These are phyloP conservation scores for Eremophila alpestris DNA, from an alignment of 2,797 vertebrate species.

Conservation along the genomic window DNA sequence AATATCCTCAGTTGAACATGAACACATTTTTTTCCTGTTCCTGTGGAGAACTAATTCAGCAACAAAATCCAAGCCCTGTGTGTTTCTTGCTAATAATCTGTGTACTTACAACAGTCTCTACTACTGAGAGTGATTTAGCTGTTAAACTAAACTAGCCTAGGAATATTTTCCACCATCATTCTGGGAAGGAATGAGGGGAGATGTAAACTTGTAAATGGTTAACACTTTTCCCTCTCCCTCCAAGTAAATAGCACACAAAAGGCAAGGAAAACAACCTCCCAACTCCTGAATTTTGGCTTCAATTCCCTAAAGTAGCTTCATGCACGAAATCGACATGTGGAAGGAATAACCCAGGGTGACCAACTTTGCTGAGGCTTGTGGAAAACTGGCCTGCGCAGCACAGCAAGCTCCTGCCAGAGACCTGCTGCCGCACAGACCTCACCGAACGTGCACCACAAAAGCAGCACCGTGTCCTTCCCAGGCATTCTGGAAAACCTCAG, in stretches of 20 bases:
- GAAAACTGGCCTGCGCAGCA: constrained; percentile 7
- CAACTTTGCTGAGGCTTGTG: constrained; percentile 22
- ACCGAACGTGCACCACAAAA: neutral
- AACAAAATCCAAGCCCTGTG: neutral
- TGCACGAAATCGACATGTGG: neutral
- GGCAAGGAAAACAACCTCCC: neutral
- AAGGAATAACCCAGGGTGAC: constrained; percentile 22
- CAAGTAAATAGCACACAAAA: neutral
- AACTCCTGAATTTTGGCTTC: neutral
- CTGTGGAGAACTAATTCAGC: neutral
- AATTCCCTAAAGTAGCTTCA: neutral
- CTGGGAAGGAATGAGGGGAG: neutral
- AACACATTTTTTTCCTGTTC: neutral
- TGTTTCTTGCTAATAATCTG: neutral
- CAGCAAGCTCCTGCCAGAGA: neutral
- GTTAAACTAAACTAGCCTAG: neutral
- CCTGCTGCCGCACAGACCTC: neutral
- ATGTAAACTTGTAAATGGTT: neutral
- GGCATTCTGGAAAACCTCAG: constrained; percentile 11
- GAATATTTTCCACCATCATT: neutral
- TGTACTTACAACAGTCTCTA: neutral
- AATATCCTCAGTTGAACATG: neutral
- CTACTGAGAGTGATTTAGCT: neutral
- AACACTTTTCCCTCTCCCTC: neutral
- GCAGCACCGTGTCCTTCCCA: neutral